Conservation (phyloP, 2,113 vertebrate genomes). For the Lynx canadensis region DNA sequence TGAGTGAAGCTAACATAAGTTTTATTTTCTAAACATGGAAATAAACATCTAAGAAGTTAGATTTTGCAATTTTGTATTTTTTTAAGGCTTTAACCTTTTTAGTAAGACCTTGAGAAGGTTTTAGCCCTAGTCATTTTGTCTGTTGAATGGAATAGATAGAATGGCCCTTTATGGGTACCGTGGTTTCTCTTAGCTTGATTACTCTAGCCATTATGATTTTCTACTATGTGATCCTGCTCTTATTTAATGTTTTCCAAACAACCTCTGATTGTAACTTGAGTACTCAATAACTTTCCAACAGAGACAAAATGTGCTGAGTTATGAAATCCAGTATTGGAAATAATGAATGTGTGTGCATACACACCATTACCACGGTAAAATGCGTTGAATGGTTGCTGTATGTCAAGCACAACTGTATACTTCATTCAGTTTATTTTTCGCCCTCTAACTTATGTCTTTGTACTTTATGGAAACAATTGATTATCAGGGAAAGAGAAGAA, state of each 20-base stretch:
- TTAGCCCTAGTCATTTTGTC: background rate
- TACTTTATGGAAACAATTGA: background rate
- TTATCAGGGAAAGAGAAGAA: background rate
- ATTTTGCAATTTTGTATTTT: background rate
- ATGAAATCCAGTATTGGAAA: background rate
- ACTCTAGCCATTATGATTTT: background rate
- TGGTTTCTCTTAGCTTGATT: conserved; percentile 31
- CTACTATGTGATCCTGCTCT: background rate
- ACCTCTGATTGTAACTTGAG: background rate
- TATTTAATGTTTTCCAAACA: conserved; percentile 34
- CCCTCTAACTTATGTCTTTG: background rate
- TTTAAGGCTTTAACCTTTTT: conserved; percentile 23
- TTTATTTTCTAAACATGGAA: conserved; percentile 45
- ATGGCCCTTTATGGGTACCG: background rate
- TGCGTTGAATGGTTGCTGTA: background rate
- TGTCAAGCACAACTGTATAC: background rate
- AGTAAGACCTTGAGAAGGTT: background rate
- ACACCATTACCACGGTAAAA: background rate
- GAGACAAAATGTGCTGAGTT: background rate
- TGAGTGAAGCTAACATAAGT: background rate
- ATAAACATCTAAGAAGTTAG: conserved; percentile 22
- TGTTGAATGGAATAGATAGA: background rate
- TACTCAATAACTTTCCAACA: background rate
- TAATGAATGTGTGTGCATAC: background rate
- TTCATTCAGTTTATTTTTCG: conserved; percentile 5